Evolutionary conservation across 2,888 invertebrate genomes (phyloP), one percentile per base, ranked within the genome.

Genomic region (Papilio protenor): DNA sequence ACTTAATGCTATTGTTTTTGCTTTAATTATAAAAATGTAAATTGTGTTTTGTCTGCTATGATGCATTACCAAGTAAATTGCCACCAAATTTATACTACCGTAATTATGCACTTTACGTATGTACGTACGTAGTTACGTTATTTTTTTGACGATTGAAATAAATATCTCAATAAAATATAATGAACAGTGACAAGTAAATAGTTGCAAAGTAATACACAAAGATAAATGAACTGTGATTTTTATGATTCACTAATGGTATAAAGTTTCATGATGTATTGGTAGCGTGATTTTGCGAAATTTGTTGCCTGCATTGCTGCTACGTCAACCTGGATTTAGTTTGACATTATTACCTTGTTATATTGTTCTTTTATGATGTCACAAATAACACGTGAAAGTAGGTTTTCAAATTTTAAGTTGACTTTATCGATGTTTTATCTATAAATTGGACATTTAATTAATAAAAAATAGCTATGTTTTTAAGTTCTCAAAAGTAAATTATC

Each of bases 141-240:
- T 40, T 40, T 40, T 40, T 40, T 40, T 33, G 33, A 1, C 2
- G 5, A 4, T 33, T 33, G 33, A 33, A 33, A 5, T 33, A 33
- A 33, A 33, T 33, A 33, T 33, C 57, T 2, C 21, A 57, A 16
- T 6, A 64, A 64, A 64, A 33, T 33, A 33, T 18, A 18, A 33
- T 23, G 21, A 16, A 2, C 64, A 64, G 16, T 27, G 27, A n/a
- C 66, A 14, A 66, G 40, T 66, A 40, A 66, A 40, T 66, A 18
- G n/a, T 66, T 40, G n/a, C 40, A n/a, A 33, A 64, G 33, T 64
- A 64, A 64, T 64, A 66, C 40, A 66, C 40, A 66, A 66, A 33
- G 66, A 66, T 66, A 66, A 40, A 66, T 66, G 66, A 66, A 66
- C 66, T 66, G 66, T 66, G 66, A 66, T 66, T 66, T 66, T 66